Conservation (phyloP, 2,888 invertebrate species). For the Agapostemon virescens region DNA sequence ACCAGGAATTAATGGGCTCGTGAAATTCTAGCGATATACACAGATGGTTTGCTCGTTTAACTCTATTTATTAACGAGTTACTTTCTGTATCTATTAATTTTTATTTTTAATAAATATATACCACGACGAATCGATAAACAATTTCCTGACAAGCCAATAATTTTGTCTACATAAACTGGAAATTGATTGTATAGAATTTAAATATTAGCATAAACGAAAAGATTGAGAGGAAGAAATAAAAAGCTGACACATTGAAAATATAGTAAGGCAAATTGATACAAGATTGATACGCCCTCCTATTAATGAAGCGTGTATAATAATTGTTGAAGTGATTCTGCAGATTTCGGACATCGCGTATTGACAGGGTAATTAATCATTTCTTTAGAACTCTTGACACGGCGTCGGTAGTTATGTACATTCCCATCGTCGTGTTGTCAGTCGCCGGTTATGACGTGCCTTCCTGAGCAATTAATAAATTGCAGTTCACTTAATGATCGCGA, state of each 20-base stretch:
- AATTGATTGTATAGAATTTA: background rate
- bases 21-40: background rate
- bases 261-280: background rate
- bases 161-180: background rate
- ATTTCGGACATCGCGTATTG: background rate
- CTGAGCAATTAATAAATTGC: conserved; percentile 38
- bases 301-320: background rate
- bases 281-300: background rate
- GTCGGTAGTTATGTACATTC: conserved; percentile 7
- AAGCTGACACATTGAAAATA: background rate
- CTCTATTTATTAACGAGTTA: background rate
- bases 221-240: background rate
- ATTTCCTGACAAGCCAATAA: too few species aligned
- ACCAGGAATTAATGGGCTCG: background rate
- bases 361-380: conserved; percentile 21
- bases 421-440: conserved; percentile 3
- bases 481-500: conserved; percentile 36
- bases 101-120: too few species aligned
- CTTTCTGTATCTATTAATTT: too few species aligned
- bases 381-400: background rate
- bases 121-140: too few species aligned
- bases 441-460: background rate
- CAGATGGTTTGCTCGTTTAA: too few species aligned
- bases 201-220: background rate
- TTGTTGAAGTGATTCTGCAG: background rate